Percentiles rank a stretch among this genome's conserved stretches.
These are phyloP conservation scores for Apogon hyalosoma DNA, from an alignment of 2,797 vertebrate genomes.

Conservation along the genomic window DNA sequence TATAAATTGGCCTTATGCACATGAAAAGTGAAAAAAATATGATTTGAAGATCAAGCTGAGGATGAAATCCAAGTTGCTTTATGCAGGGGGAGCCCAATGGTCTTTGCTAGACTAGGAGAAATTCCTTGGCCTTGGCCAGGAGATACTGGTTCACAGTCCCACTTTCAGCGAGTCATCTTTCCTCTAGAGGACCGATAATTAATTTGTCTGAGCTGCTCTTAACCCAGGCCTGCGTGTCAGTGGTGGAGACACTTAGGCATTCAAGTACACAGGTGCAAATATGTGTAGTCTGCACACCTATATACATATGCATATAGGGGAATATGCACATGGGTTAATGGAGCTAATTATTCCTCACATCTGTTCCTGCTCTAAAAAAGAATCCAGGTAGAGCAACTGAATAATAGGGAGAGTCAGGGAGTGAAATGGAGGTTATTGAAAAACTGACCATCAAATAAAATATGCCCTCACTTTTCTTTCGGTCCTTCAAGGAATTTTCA, in stretches of 20 bases:
- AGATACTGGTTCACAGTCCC: conserved; percentile 53
- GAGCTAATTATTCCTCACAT: conserved; percentile 44
- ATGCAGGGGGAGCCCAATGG: conserved; percentile 42
- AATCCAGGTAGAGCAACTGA: conserved; percentile 26
- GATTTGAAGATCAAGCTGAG: conserved; percentile 57
- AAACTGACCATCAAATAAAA: conserved; percentile 63
- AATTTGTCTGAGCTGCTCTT: conserved; percentile 77
- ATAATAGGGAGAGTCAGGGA: conserved; percentile 11
- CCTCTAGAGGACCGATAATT: conserved; percentile 71
- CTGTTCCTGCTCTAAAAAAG: conserved; percentile 8
- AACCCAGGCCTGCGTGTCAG: conserved; percentile 62
- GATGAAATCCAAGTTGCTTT: conserved; percentile 56
- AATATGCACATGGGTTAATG: conserved; percentile 27
- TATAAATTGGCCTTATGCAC: conserved; percentile 62
- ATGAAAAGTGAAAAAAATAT: conserved; percentile 50
- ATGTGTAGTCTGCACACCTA: conserved; percentile 25
- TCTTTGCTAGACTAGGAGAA: conserved; percentile 38
- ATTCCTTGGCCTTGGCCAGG: conserved; percentile 49
- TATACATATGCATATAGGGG: conserved; percentile 14
- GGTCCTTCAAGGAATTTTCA: conserved; percentile 72
- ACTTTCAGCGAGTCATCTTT: conserved; percentile 64
- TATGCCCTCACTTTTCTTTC: conserved; percentile 36
- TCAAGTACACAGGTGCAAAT: conserved; percentile 50
- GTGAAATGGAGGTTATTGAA: conserved; percentile 45
- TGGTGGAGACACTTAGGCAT: conserved; percentile 12